A percentile compares a stretch with the other conserved stretches of the same genome.
Evolutionary conservation across 2,888 invertebrate genomes (phyloP).

Genomic region (Rhagonycha fulva): DNA sequence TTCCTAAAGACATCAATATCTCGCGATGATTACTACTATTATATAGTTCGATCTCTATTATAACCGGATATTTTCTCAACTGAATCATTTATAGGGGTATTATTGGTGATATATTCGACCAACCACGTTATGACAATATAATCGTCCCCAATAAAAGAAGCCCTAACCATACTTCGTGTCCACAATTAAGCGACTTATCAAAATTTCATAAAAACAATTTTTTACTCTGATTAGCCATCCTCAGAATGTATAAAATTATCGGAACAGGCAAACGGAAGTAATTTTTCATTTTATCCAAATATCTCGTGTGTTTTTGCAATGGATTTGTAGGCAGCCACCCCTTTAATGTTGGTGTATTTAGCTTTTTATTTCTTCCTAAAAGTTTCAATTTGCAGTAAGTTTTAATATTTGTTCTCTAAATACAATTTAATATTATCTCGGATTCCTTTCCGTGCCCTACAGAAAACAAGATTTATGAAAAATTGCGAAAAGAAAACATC

Average conservation of each 20-base stretch:
- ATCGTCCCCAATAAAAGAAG: slow-evolving; percentile 5
- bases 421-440: neutral
- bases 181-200: neutral
- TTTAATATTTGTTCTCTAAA: neutral
- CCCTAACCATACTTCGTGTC: neutral
- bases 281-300: neutral
- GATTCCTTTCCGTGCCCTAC: neutral
- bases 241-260: neutral
- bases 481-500: neutral
- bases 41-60: slow-evolving; percentile 25
- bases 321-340: neutral
- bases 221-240: neutral
- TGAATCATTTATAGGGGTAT: slow-evolving; percentile 28
- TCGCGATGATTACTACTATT: slow-evolving; percentile 27
- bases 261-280: neutral
- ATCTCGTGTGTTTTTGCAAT: neutral
- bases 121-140: slow-evolving; percentile 14
- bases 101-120: slow-evolving; percentile 22
- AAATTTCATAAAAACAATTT: neutral
- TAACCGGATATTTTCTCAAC: slow-evolving; percentile 26
- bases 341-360: neutral
- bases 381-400: neutral
- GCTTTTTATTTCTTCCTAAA: neutral
- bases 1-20: slow-evolving; percentile 26
- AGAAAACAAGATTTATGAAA: neutral